Conservation (phyloP, 2,888 invertebrate genomes). For the Vanessa cardui region DNA sequence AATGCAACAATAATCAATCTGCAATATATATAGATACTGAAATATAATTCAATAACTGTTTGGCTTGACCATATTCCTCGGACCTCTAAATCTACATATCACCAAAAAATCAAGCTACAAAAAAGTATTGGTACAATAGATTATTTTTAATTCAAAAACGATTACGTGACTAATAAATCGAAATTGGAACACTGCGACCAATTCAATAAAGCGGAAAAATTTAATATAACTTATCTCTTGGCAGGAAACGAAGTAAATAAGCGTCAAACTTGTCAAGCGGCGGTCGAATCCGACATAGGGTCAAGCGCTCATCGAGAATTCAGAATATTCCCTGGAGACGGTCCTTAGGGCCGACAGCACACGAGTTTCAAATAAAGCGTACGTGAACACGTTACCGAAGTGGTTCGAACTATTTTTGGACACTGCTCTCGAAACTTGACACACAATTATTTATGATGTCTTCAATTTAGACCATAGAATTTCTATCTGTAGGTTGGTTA, state of each 20-base stretch:
- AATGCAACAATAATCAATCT: too few species aligned
- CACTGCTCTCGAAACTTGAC: constrained; percentile 2
- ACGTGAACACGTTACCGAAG: constrained; percentile 14
- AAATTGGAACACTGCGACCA: too few species aligned
- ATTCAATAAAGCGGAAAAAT: background rate
- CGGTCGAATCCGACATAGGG: constrained; percentile 5
- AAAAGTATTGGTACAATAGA: too few species aligned
- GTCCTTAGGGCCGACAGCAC: constrained; percentile 13
- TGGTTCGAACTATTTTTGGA: constrained; percentile 8
- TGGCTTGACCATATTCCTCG: too few species aligned
- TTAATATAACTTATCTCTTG: background rate
- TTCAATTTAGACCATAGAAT: too few species aligned
- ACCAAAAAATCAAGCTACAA: too few species aligned
- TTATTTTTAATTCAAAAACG: too few species aligned
- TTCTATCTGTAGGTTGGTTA: background rate
- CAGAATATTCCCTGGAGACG: constrained; percentile 12
- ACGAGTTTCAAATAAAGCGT: constrained; percentile 1
- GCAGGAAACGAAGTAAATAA: constrained; percentile 10
- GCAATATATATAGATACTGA: too few species aligned
- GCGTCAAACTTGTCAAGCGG: constrained; percentile 13
- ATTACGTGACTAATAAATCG: too few species aligned
- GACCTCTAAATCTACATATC: too few species aligned
- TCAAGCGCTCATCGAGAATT: constrained; percentile 14
- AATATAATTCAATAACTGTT: too few species aligned
- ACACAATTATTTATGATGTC: background rate